A percentile compares a stretch with the other conserved stretches of the same genome.
Evolutionary conservation across 2,797 vertebrate species (phyloP).

Genomic region (Anas bahamensis): DNA sequence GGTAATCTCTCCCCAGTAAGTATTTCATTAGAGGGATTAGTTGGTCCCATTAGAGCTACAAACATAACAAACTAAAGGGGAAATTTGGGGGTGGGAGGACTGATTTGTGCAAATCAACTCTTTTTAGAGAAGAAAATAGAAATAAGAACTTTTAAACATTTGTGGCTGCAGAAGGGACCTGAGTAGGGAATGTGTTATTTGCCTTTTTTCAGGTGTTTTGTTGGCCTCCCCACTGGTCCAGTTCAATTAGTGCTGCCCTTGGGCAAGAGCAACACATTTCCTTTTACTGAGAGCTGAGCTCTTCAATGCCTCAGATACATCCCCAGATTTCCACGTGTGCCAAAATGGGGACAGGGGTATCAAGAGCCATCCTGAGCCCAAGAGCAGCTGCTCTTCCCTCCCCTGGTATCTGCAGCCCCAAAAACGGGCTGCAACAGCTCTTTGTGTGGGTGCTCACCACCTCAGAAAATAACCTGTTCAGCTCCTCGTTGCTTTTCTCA

Average conservation of each 20-base stretch:
- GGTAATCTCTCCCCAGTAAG: neutral
- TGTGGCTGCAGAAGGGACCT: neutral
- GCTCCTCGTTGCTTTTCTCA: neutral
- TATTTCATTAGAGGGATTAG: neutral
- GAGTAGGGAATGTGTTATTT: neutral
- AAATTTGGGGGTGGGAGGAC: neutral
- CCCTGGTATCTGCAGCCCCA: neutral
- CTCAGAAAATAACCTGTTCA: neutral
- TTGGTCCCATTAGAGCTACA: neutral
- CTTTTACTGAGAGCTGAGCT: neutral
- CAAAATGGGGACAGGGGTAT: neutral
- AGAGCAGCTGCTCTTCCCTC: neutral
- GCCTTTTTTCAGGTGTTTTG: accelerated
- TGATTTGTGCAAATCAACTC: neutral
- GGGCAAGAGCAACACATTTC: neutral
- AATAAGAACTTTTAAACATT: neutral
- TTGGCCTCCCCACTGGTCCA: neutral
- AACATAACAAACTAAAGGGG: neutral
- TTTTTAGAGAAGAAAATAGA: neutral
- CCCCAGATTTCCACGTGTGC: neutral
- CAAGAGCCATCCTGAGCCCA: neutral
- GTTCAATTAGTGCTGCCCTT: neutral
- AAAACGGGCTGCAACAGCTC: neutral
- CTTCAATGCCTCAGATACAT: neutral
- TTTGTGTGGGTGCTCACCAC: neutral